These are phyloP conservation scores for Myocastor coypus DNA, from an alignment of 2,113 vertebrate species.

Conservation along the genomic window DNA sequence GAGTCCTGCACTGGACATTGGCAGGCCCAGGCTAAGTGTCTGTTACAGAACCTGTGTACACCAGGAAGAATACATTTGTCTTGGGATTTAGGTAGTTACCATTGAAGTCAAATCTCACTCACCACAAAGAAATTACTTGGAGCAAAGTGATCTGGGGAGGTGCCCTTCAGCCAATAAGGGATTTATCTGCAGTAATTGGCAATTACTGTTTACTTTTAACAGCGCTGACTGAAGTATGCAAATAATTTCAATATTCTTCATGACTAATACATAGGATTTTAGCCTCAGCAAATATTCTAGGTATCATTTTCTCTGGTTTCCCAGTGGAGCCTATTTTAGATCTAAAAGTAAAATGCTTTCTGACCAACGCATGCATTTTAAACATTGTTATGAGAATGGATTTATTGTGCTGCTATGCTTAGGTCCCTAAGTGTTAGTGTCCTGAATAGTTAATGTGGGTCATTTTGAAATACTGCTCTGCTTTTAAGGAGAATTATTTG, in stretches of 20 bases:
- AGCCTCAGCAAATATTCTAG: conserved; percentile 11
- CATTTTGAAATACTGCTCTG: background rate
- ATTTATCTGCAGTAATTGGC: background rate
- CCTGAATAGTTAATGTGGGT: background rate
- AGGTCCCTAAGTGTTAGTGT: background rate
- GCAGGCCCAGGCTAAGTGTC: background rate
- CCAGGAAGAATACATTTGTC: background rate
- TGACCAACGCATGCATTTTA: background rate
- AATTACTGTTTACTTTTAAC: conserved; percentile 24
- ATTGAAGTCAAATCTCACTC: background rate
- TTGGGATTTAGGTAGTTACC: background rate
- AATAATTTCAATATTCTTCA: conserved; percentile 32
- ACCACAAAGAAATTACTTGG: background rate
- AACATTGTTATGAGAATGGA: background rate
- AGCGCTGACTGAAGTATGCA: background rate
- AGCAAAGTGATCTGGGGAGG: background rate
- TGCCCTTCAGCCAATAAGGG: background rate
- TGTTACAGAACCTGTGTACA: background rate
- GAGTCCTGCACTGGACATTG: background rate
- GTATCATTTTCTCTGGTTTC: background rate
- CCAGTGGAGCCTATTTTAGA: background rate
- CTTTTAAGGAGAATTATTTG: background rate
- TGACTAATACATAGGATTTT: conserved; percentile 24
- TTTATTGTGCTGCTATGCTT: background rate
- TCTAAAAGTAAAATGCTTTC: conserved; percentile 5